These are phyloP conservation scores for Xenotilapia longispinis DNA, from an alignment of 2,113 vertebrate species.

Conservation along the genomic window DNA sequence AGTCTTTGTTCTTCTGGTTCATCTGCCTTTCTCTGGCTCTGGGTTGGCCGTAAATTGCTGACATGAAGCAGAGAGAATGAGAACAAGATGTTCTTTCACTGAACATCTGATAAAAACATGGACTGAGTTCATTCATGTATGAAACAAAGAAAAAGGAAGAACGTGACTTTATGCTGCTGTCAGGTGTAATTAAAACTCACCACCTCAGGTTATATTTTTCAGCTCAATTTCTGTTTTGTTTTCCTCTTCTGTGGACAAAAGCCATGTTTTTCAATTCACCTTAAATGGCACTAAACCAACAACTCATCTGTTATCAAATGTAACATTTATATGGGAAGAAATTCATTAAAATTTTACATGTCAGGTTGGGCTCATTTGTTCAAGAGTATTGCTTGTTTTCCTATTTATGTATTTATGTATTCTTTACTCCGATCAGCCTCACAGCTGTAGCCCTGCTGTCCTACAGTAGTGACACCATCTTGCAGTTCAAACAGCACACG, in stretches of 20 bases:
- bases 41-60: slow-evolving; percentile 6
- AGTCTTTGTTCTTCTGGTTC: not conserved
- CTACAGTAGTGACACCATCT: not conserved
- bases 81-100: not conserved
- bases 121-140: not conserved
- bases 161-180: slow-evolving; percentile 6
- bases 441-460: not conserved
- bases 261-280: not conserved
- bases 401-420: not conserved
- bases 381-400: not conserved
- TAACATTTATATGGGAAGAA: not conserved
- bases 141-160: not conserved
- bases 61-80: not conserved
- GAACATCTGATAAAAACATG: not conserved
- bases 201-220: not conserved
- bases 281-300: not conserved
- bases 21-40: not conserved
- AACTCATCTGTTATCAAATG: not conserved
- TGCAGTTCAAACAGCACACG: not conserved
- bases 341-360: not conserved
- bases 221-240: not conserved
- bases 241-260: not conserved
- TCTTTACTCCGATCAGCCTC: not conserved
- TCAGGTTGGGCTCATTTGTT: not conserved
- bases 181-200: not conserved